These are phyloP conservation scores for Casuarius casuarius DNA, from an alignment of 2,113 vertebrate species.

Conservation along the genomic window DNA sequence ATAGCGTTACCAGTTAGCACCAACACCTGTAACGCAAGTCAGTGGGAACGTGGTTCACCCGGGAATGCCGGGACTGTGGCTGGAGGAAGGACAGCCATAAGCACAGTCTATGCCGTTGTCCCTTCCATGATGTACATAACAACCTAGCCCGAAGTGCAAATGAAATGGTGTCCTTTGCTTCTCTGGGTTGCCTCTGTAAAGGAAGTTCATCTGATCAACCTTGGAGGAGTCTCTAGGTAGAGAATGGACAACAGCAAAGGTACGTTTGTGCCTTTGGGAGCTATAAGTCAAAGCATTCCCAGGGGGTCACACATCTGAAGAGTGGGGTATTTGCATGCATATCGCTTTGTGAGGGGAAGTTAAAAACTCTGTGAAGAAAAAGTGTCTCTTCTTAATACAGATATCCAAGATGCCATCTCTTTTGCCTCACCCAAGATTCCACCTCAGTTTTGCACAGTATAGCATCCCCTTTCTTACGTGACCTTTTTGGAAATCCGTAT, in stretches of 20 bases:
- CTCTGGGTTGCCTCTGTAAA: neutral
- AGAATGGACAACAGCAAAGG: neutral
- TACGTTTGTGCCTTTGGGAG: neutral
- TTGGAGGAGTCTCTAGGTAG: neutral
- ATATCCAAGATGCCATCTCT: neutral
- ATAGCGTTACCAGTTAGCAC: neutral
- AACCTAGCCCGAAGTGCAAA: neutral
- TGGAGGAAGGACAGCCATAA: neutral
- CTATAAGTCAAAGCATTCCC: no score
- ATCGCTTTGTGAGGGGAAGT: neutral
- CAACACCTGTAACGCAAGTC: neutral
- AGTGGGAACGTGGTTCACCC: neutral
- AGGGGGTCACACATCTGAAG: neutral
- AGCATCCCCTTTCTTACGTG: neutral
- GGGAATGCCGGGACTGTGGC: neutral
- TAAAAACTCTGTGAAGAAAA: neutral
- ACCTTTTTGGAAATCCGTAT: neutral
- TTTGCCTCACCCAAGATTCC: neutral
- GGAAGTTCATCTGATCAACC: neutral
- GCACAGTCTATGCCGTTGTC: no score
- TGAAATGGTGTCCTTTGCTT: no score
- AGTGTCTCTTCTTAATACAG: neutral
- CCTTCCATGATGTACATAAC: neutral
- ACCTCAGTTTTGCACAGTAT: neutral
- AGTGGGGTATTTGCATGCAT: neutral